Base-by-base conservation (phyloP, 2,113 vertebrate species). In the Pogona vitticeps region DNA sequence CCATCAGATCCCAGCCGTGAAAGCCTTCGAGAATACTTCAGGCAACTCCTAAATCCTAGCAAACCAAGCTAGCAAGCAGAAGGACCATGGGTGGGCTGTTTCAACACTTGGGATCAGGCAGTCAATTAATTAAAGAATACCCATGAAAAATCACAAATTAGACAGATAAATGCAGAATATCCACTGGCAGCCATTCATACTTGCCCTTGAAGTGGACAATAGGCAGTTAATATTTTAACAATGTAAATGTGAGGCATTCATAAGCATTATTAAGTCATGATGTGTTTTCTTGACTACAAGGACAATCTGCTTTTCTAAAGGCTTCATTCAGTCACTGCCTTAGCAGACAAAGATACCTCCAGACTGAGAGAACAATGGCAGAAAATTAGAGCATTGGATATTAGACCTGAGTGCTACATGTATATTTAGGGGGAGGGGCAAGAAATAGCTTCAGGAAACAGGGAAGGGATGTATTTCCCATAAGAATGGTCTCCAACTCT, bases 361-460 rank as follows among this genome's bases (percentile, higher is more conserved):
- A 14, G 91, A 87, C 18, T 31, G 18, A 76, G 78, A 86, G 95
- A 97, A 97, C 97, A 98, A 97, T 97, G 94, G 95, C 91, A 78
- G 91, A 61, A 89, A 95, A 95, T 94, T 90, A 96, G 96, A 95
- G 94, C 87, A 93, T 88, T 81, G 42, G 42, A 92, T 5, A 52
- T 6, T 52, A 52, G 88, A 80, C 82, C 80, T 94, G 92, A 91
- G 91, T 94, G 90, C 91, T 95, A n/a, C 14, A n/a, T 58, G 90
- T 84, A 92, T 83, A 94, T 52, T 52, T 52, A 52, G 10, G 46
- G 96, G 91, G 93, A 93, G 95, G 97, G 97, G 98, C 97, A 96
- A 92, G 68, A 92, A 94, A 96, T 93, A 96, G 93, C 94, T 93
- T 96, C 91, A 98, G 98, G 98, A 98, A 98, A 95, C 92, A 93